These are phyloP conservation scores for Venusia cambrica DNA, from an alignment of 2,888 invertebrate genomes.

Conservation along the genomic window DNA sequence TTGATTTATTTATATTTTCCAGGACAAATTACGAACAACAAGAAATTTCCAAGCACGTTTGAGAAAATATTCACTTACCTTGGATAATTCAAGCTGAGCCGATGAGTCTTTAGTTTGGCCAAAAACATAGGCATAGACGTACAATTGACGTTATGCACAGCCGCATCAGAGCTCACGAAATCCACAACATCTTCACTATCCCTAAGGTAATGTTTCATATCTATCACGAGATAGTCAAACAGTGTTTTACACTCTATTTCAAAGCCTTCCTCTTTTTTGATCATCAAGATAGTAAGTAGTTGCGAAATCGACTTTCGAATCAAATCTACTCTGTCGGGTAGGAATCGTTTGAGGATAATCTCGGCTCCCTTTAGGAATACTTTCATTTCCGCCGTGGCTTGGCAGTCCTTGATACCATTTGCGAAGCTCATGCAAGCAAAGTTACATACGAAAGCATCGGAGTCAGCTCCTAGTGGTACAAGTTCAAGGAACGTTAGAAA, in stretches of 20 bases:
- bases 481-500: slow-evolving; percentile 76
- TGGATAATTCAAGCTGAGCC: slow-evolving; percentile 47
- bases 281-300: slow-evolving; percentile 75
- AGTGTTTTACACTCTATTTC: slow-evolving; percentile 55
- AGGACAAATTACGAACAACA: no score
- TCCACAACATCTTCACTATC: slow-evolving; percentile 68
- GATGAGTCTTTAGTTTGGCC: slow-evolving; percentile 49
- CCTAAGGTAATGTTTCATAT: slow-evolving; percentile 65
- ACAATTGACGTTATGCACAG: slow-evolving; percentile 32
- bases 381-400: slow-evolving; percentile 44
- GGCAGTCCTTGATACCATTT: slow-evolving; percentile 67
- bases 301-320: slow-evolving; percentile 73
- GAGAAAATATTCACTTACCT: slow-evolving; percentile 43
- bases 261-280: slow-evolving; percentile 55
- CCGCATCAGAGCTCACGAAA: slow-evolving; percentile 41
- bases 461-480: slow-evolving; percentile 55
- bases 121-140: slow-evolving; percentile 41
- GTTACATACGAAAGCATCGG: slow-evolving; percentile 79
- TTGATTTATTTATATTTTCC: no score
- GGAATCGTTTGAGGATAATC: slow-evolving; percentile 56
- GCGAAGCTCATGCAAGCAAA: slow-evolving; percentile 78
- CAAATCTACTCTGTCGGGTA: slow-evolving; percentile 60
- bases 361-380: slow-evolving; percentile 64
- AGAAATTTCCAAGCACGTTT: no score
- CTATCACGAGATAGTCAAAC: slow-evolving; percentile 75